Conservation (phyloP, 2,888 invertebrate genomes). For the Diaphora mendica region DNA sequence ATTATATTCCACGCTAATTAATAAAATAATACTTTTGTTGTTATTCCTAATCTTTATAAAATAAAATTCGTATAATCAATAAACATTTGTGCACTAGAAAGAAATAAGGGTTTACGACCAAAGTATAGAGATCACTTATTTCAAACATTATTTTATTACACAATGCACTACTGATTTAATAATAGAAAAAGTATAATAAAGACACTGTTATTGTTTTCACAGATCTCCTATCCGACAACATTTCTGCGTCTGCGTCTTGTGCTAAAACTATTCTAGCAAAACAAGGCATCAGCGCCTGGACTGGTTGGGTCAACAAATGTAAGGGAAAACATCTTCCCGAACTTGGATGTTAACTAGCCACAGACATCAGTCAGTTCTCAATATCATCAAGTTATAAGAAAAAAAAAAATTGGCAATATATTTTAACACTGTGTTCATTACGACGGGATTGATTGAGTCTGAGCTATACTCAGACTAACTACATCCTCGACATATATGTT, state of each 20-base stretch:
- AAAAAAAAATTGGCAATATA: neutral
- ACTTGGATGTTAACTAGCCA: slow-evolving; percentile 23
- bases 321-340: slow-evolving; percentile 44
- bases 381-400: neutral
- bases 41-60: no score
- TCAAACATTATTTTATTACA: neutral
- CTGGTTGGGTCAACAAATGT: slow-evolving; percentile 39
- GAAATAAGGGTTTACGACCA: neutral
- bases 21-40: no score
- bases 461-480: no score
- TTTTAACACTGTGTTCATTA: no score
- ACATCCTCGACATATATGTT: no score
- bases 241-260: slow-evolving; percentile 22
- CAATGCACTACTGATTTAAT: neutral
- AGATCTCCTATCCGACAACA: slow-evolving; percentile 30
- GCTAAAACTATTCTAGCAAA: slow-evolving; percentile 25
- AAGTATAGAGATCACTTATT: no score
- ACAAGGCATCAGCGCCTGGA: slow-evolving; percentile 30
- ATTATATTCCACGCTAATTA: no score
- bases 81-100: neutral
- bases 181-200: neutral
- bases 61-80: neutral
- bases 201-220: neutral
- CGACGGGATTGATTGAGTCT: no score
- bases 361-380: neutral